Base-by-base conservation (phyloP, 2,113 vertebrate genomes). In the Oryzias woworae region DNA sequence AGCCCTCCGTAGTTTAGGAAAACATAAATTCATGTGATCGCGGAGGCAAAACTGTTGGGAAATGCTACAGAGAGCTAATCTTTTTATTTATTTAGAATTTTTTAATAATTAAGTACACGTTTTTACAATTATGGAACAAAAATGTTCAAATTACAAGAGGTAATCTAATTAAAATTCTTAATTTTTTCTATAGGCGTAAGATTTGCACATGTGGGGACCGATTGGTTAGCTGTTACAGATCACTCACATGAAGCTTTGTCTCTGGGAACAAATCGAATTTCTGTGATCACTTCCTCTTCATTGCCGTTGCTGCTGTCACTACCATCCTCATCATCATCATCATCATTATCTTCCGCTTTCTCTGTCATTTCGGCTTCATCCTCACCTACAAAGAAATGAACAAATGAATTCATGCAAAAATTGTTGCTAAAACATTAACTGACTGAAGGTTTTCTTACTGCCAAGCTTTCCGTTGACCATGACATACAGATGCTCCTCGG, bases 401-500 rank as follows among this genome's bases (percentile, higher is more conserved):
- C 18, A 48, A 16, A 47, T 47, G 5, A 47, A 5, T 18, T 47
- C 3, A n/a, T 8, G 5, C 6, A 48, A 10, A 20, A 48, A 17
- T 12, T 2, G 3, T 3, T 10, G 6, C 41, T 2, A 42, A 4
- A 3, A 10, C 43, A 44, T 44, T 15, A 7, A 44, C 12, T 49
- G 48, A 49, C 12, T 14, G 23, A 13, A 22, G 13, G 14, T 54
- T 0, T 17, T 1, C 88, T 91, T 65, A 99, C 97, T 95, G 65
- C 71, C 88, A 0, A 98, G 92, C 57, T 87, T 96, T 59, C 93
- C 93, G 5, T 98, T 99, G 78, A 98, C 96, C 97, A 99, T 97
- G 78, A 99, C 93, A 0, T 99, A 99, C 22, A 99, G 81, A 80
- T 99, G 96, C 47, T 99, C 96, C 78, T 92, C 92, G 0, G 97